These are phyloP conservation scores for Athetis lepigone DNA, from an alignment of 2,888 invertebrate genomes.

Conservation along the genomic window DNA sequence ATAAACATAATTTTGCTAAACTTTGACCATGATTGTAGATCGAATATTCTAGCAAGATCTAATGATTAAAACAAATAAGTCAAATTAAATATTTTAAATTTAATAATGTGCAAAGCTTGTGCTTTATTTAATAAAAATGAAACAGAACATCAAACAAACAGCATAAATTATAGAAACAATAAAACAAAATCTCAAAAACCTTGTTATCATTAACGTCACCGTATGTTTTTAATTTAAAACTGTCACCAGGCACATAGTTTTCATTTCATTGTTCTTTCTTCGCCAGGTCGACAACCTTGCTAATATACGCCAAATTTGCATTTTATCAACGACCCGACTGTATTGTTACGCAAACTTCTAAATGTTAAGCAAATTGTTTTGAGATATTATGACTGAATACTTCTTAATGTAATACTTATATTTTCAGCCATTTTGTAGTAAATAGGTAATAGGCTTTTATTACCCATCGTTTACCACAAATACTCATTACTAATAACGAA, in stretches of 20 bases:
- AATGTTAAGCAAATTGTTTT: constrained; percentile 45
- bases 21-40: constrained; percentile 3
- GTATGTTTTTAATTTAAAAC: constrained; percentile 27
- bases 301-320: constrained; percentile 63
- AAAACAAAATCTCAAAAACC: background rate
- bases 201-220: constrained; percentile 29
- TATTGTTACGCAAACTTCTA: constrained; percentile 51
- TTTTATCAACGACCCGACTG: constrained; percentile 58
- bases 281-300: constrained; percentile 52
- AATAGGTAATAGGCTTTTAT: too few relatives aligned
- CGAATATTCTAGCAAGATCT: background rate
- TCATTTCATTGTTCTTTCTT: constrained; percentile 60
- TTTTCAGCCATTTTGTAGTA: too few relatives aligned
- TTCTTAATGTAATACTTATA: too few relatives aligned
- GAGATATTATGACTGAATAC: constrained; percentile 42
- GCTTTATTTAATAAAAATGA: too few relatives aligned
- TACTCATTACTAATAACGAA: too few relatives aligned
- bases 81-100: too few relatives aligned
- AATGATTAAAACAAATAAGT: background rate
- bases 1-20: background rate
- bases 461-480: too few relatives aligned
- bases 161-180: background rate
- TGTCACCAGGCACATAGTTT: constrained; percentile 46
- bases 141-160: background rate
- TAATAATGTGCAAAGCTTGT: too few relatives aligned